Evolutionary conservation across 2,113 vertebrate species (phyloP).

Genomic region (Clarias magur): DNA sequence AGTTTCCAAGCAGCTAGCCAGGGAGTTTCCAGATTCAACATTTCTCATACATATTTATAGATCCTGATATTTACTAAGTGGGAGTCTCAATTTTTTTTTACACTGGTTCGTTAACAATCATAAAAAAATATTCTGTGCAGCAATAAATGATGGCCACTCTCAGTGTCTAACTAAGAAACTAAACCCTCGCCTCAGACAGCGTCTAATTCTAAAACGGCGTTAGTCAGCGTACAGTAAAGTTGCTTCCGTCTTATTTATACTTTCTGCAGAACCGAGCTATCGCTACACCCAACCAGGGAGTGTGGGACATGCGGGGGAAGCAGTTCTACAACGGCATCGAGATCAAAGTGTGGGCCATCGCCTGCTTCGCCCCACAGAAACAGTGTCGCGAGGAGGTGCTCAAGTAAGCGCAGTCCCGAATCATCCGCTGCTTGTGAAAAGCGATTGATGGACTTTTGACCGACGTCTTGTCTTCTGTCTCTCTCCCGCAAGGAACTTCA

Average conservation of each 20-base stretch:
- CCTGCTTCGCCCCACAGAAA: conserved; percentile 98
- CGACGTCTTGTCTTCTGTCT: neutral
- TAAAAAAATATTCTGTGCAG: neutral
- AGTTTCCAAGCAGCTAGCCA: too few relatives aligned
- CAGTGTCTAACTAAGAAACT: neutral
- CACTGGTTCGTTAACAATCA: neutral
- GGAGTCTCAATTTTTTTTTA: neutral
- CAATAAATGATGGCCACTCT: neutral
- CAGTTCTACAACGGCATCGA: conserved; percentile 99
- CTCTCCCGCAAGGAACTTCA: conserved; percentile 85
- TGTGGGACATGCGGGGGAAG: conserved; percentile 99
- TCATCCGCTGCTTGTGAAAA: neutral
- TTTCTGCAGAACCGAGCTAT: conserved; percentile 91
- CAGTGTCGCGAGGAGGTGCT: conserved; percentile 98
- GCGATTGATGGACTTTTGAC: too few relatives aligned
- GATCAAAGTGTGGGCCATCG: conserved; percentile 99
- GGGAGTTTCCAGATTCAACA: too few relatives aligned
- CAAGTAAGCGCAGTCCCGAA: conserved; percentile 80
- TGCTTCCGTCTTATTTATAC: neutral
- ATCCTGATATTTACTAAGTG: too few relatives aligned
- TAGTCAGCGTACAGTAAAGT: neutral
- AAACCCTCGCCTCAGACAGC: neutral
- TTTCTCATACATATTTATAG: too few relatives aligned
- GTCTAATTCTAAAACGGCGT: neutral
- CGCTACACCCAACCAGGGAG: conserved; percentile 97